Evolutionary conservation across 2,113 vertebrate species (phyloP).

Genomic region (Mustelus asterias): DNA sequence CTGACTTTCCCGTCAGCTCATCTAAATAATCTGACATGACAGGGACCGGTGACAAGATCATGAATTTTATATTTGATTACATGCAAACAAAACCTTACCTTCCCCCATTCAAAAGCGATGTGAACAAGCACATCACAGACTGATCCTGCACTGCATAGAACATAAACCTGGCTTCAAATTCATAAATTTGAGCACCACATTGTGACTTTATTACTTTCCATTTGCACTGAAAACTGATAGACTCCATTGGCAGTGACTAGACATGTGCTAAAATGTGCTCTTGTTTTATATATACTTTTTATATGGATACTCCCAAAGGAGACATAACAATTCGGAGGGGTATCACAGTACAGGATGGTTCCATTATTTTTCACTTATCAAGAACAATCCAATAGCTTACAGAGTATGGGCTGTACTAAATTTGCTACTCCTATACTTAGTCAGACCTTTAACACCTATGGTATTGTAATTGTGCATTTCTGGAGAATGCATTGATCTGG

Average conservation of each 20-base stretch:
- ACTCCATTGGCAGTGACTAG: background rate
- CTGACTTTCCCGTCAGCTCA: background rate
- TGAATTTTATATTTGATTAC: background rate
- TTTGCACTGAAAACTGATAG: background rate
- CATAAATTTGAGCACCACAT: background rate
- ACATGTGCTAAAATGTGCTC: background rate
- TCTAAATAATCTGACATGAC: background rate
- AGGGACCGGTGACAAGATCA: background rate
- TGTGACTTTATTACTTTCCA: conserved; percentile 7
- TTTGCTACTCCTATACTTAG: background rate
- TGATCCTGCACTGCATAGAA: background rate
- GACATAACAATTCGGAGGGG: background rate
- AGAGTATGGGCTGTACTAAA: background rate
- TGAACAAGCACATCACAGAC: background rate
- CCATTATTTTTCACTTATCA: conserved; percentile 1
- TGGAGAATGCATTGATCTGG: background rate
- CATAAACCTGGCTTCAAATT: background rate
- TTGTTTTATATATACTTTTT: background rate
- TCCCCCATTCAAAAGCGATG: background rate
- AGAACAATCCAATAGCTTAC: conserved; percentile 6
- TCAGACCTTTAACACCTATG: background rate
- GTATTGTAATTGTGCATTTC: background rate
- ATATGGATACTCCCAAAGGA: background rate
- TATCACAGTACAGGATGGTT: background rate
- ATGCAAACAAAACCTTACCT: background rate